Base-by-base conservation (phyloP, 2,113 vertebrate species). In the Arothron firmamentum region DNA sequence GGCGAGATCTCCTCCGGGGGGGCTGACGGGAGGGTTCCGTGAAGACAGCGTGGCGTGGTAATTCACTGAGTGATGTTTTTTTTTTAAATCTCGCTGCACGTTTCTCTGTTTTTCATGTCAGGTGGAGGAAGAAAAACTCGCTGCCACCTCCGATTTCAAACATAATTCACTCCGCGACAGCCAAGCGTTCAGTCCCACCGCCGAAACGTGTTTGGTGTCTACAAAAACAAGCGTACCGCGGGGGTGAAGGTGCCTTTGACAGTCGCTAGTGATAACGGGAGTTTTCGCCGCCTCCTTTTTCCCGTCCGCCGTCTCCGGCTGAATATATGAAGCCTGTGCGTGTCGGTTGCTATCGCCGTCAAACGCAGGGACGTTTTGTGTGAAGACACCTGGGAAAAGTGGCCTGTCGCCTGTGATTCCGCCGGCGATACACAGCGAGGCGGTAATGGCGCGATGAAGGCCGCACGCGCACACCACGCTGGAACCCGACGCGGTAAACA, bases 391-490 rank as follows among this genome's bases (percentile, higher is more conserved):
- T 25, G 77, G 67, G 72, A 74, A 93, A 92, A 92, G 90, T 90
- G 91, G 85, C 83, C 92, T 92, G 90, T 94, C 92, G 90, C 83
- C 83, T 87, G 81, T 91, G 91, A 92, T 93, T 91, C 90, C 89
- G 88, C 79, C 85, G 81, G 81, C 79, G 71, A 72, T 83, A 87
- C 90, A 81, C 83, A 52, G 76, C 59, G 76, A 58, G 34, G 79
- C 79, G 51, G 79, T 91, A 90, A 92, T 83, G 85, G 92, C 85
- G 70, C 74, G 78, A 85, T 79, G 82, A 85, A 88, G 86, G 73
- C 79, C 62, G 76, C 65, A 45, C 68, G 8, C 76, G 20, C 80
- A 71, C 73, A 63, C 60, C 31, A 70, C 59, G 57, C 67, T 65
- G 25, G 67, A 66, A 73, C 65, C 65, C 65, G 57, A 61, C 64